Conservation (phyloP, 2,797 vertebrate species). For the Takifugu ocellatus region DNA sequence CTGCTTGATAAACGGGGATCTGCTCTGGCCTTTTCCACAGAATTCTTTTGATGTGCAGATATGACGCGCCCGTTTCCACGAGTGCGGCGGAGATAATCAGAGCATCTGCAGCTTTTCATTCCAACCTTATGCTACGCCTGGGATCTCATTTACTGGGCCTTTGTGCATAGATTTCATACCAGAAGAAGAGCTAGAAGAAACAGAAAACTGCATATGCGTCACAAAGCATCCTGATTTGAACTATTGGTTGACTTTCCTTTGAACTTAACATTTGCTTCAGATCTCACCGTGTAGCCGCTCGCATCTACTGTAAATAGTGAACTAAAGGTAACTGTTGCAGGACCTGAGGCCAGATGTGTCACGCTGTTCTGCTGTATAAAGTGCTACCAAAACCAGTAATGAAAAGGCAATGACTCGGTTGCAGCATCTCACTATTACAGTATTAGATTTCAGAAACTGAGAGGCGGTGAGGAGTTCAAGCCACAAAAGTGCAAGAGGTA, state of each 20-base stretch:
- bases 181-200: slow-evolving; percentile 12
- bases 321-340: background rate
- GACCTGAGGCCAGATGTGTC: background rate
- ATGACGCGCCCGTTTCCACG: slow-evolving; percentile 3
- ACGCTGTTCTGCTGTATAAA: background rate
- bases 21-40: slow-evolving; percentile 7
- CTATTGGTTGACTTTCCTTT: background rate
- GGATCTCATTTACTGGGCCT: slow-evolving; percentile 10
- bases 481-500: slow-evolving; percentile 23
- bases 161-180: slow-evolving; percentile 43
- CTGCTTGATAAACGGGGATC: slow-evolving; percentile 29
- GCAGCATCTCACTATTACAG: slow-evolving; percentile 9
- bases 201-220: slow-evolving; percentile 14
- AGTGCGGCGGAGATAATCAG: slow-evolving; percentile 2
- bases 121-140: slow-evolving; percentile 11
- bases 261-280: background rate
- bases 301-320: slow-evolving; percentile 1
- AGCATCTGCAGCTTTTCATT: slow-evolving; percentile 32
- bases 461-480: slow-evolving; percentile 5
- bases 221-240: slow-evolving; percentile 6
- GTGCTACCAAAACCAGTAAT: background rate
- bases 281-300: background rate
- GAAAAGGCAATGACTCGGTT: background rate
- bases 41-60: slow-evolving; percentile 1
- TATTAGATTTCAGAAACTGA: slow-evolving; percentile 1